phyloP scores from a whole-genome alignment of 2,113 vertebrate species.

The Struthidea cinerea region DNA sequence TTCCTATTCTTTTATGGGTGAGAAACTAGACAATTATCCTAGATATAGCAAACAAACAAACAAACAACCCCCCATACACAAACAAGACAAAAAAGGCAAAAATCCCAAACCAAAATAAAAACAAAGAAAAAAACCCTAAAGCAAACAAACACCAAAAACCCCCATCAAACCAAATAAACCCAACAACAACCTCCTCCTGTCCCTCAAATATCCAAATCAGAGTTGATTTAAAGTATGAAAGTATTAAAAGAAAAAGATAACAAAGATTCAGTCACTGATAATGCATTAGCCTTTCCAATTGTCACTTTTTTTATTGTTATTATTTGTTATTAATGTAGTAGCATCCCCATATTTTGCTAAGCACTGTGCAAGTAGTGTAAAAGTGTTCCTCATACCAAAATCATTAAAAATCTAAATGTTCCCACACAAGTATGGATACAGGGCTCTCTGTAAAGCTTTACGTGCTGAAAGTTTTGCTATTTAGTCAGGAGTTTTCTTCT shows the following conservation, averaged over 20 bases:
- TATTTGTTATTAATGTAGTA: neutral
- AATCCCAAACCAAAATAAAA: neutral
- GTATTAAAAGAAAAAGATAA: neutral
- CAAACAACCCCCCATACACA: neutral
- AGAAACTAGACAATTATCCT: neutral
- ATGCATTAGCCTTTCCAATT: neutral
- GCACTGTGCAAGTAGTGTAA: neutral
- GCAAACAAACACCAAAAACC: neutral
- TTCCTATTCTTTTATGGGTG: neutral
- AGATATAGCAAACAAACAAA: too few species aligned
- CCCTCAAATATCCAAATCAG: neutral
- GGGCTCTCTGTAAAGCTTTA: neutral
- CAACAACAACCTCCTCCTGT: accelerated
- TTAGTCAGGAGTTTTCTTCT: neutral
- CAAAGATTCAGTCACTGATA: neutral
- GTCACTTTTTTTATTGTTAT: neutral
- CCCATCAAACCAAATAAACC: neutral
- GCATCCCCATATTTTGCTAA: neutral
- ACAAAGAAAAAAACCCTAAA: neutral
- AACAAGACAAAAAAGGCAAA: too few species aligned
- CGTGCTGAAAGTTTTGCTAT: neutral
- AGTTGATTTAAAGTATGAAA: neutral
- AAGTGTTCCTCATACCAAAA: neutral
- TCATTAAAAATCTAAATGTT: neutral
- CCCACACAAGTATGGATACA: neutral